phyloP scores from a whole-genome alignment of 2,888 invertebrate genomes.

The Drosophila meridionalis region DNA sequence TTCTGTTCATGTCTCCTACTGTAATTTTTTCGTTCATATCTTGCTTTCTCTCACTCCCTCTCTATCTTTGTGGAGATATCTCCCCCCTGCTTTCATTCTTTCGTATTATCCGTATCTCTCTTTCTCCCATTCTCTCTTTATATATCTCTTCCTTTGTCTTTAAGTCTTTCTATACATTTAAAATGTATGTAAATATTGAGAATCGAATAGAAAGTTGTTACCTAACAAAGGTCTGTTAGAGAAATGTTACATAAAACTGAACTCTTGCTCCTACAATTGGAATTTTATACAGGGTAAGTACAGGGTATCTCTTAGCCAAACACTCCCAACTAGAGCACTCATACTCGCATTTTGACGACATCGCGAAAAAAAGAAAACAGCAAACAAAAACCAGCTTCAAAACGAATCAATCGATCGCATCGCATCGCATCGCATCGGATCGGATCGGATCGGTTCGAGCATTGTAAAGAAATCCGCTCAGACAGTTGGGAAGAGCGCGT shows the following conservation, averaged over 20 bases:
- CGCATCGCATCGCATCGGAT: constrained; percentile 21
- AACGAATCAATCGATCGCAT: constrained; percentile 50
- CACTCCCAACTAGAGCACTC: neutral
- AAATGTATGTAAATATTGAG: neutral
- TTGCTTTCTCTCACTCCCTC: neutral
- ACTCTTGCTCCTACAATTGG: neutral
- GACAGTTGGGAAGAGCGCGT: constrained; percentile 42
- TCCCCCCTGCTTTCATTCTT: neutral
- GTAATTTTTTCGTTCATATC: neutral
- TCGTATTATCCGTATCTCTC: neutral
- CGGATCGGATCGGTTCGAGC: constrained; percentile 4
- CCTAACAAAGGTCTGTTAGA: neutral
- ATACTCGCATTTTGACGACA: constrained; percentile 22
- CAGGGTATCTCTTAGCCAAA: neutral
- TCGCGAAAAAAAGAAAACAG: constrained; percentile 33
- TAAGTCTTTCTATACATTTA: neutral
- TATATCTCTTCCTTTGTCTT: no score
- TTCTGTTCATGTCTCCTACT: neutral
- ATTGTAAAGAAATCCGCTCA: constrained; percentile 50
- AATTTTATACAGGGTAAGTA: neutral
- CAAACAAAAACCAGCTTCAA: constrained; percentile 30
- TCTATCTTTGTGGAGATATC: no score
- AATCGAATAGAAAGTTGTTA: neutral
- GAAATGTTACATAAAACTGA: neutral
- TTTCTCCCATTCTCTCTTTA: neutral